Evolutionary conservation across 2,888 invertebrate species (phyloP).

Genomic region (Bombylius major): DNA sequence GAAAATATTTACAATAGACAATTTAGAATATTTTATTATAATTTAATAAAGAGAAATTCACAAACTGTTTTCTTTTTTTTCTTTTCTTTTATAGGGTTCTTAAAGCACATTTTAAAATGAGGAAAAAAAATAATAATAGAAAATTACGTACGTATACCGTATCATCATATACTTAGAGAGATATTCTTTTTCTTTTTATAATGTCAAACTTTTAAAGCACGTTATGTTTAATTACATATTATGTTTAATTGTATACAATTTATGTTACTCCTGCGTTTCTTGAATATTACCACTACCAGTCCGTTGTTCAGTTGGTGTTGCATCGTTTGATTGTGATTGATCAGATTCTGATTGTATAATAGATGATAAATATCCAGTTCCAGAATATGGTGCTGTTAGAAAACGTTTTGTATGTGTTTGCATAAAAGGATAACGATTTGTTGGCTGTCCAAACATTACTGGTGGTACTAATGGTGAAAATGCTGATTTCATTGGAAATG

Average conservation of each 20-base stretch:
- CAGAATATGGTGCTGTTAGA: slow-evolving; percentile 68
- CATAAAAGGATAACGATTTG: slow-evolving; percentile 35
- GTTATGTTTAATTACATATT: slow-evolving; percentile 14
- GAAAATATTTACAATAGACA: too few relatives aligned
- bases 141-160: too few relatives aligned
- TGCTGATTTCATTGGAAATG: slow-evolving; percentile 46
- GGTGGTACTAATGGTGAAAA: slow-evolving; percentile 60
- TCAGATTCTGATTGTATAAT: slow-evolving; percentile 45
- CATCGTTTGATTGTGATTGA: slow-evolving; percentile 34
- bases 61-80: too few relatives aligned
- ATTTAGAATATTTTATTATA: too few relatives aligned
- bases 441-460: slow-evolving; percentile 32
- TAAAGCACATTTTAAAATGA: too few relatives aligned
- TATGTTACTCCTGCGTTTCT: background rate
- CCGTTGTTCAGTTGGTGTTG: slow-evolving; percentile 33
- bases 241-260: too few relatives aligned
- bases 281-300: slow-evolving; percentile 30
- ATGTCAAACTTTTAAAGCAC: background rate
- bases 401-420: slow-evolving; percentile 62
- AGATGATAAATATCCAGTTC: slow-evolving; percentile 70
- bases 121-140: too few relatives aligned
- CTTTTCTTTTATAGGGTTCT: too few relatives aligned
- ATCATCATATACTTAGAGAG: too few relatives aligned
- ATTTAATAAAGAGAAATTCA: too few relatives aligned
- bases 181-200: background rate